Base-by-base conservation (phyloP, 1,140 invertebrate genomes). In the Drosophila simulans region DNA sequence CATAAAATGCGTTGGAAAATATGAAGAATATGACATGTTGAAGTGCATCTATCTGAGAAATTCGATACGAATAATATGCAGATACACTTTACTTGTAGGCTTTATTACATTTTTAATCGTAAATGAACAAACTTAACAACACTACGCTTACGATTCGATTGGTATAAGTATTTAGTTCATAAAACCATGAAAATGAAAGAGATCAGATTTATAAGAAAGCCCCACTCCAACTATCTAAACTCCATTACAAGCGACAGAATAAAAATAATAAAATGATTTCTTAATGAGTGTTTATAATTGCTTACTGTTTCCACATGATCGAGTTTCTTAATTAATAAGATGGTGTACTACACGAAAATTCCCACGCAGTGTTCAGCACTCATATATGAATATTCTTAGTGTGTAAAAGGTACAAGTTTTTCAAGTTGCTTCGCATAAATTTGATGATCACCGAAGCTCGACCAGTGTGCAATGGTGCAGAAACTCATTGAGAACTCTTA, bases 1-100 rank as follows among this genome's bases (percentile, higher is more conserved):
- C 70, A 86, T 86, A 71, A 82, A 54, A 66, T 15, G 25, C 4
- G 39, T 48, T 69, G 0, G 2, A 48, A 64, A 62, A 62, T 68
- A 35, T 82, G 74, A 88, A 68, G 58, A 56, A 88, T 78, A 88
- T 82, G 82, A 88, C 79, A 86, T 4, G 46, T 75, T 86, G 57
- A 88, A 86, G 83, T 88, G 65, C 69, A 51, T 60, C 20, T 25
- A 58, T 65, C 51, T 55, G 43, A 74, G 83, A 75, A 86, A 86
- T 64, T 60, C 11, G 65, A 82, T 54, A 46, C 74, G 55, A 34
- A 13, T 55, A 75, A 60, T 75, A 52, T 62, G 25, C 4, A 1
- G 46, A 27, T 27, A 57, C 4, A 48, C n/a, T 31, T 31, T 3
- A 31, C 7, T 31, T 31, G 1, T 8, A 8, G 27, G 27, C 27